A percentile compares a stretch with the other conserved stretches of the same genome.
These are phyloP conservation scores for Dexiosoma caninum DNA, from an alignment of 2,888 invertebrate species.

Conservation along the genomic window DNA sequence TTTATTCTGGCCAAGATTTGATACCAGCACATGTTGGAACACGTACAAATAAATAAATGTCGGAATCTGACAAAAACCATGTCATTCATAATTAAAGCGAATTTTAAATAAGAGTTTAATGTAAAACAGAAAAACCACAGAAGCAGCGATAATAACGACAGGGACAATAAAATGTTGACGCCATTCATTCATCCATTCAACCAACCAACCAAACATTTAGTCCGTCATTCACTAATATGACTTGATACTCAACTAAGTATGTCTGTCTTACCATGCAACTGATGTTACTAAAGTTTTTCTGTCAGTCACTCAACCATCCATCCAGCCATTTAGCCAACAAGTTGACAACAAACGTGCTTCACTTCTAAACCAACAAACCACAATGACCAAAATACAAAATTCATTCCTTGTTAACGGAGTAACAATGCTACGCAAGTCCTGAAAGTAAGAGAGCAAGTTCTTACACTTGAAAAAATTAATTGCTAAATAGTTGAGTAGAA, in stretches of 20 bases:
- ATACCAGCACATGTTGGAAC: slow-evolving; percentile 15
- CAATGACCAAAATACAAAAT: background rate
- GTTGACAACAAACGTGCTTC: slow-evolving; percentile 63
- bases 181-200: slow-evolving; percentile 39
- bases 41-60: slow-evolving; percentile 63
- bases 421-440: background rate
- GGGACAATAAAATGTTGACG: slow-evolving; percentile 61
- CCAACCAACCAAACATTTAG: background rate
- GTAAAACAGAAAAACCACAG: background rate
- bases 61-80: slow-evolving; percentile 70
- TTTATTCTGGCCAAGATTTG: slow-evolving; percentile 48
- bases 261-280: background rate
- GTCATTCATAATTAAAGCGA: slow-evolving; percentile 65
- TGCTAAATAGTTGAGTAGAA: background rate
- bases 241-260: background rate
- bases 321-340: slow-evolving; percentile 51
- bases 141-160: slow-evolving; percentile 1
- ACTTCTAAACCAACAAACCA: slow-evolving; percentile 39
- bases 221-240: slow-evolving; percentile 7
- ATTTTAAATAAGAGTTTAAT: slow-evolving; percentile 36
- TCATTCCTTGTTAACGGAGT: background rate
- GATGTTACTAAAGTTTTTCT: slow-evolving; percentile 26
- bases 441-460: background rate
- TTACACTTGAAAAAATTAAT: background rate
- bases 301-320: slow-evolving; percentile 7